Evolutionary conservation across 2,888 invertebrate species (phyloP), one percentile per base, ranked within the genome.

Genomic region (Sericinus montela): DNA sequence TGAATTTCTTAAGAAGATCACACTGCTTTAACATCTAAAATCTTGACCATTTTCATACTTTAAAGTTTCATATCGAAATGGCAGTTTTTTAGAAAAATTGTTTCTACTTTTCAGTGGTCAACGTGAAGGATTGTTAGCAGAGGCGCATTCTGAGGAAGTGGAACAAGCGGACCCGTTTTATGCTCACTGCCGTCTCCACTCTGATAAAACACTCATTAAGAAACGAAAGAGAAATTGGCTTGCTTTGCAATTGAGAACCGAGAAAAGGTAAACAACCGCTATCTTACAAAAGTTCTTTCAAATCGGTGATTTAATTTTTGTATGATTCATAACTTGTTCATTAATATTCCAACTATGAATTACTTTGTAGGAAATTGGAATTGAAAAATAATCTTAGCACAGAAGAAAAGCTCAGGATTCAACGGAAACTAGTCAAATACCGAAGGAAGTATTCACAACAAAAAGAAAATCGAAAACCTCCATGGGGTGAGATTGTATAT

Each of bases 121-220:
- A 82, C 92, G 95, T 28, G 96, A 97, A 63, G 98, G 98, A 0
- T 90, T 98, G 43, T 80, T 98, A 40, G 97, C 97, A 0, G 98
- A 98, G 78, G 97, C 97, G 0, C 96, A 96, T 74, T 94, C 94
- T 0, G 96, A 96, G 67, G 96, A 96, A 74, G 94, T 93, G 0
- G 96, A 96, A 65, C 96, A 96, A 65, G 98, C 98, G 0, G 98
- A 98, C 86, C 98, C 98, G 0, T 99, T 98, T 76, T 98, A 97
- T 78, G 98, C 98, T 0, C 97, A 98, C 72, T 99, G 98, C 75
- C 96, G 95, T 75, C 90, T 98, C 39, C 98, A 99, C 79, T 97
- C 98, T 0, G 98, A 98, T 71, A 97, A 97, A 78, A 92, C 94
- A 3, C 90, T 95, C 52, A 94, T 97, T 32, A 94, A 94, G 67